Evolutionary conservation across 2,888 invertebrate species (phyloP).

Genomic region (Melangyna quadrimaculata): DNA sequence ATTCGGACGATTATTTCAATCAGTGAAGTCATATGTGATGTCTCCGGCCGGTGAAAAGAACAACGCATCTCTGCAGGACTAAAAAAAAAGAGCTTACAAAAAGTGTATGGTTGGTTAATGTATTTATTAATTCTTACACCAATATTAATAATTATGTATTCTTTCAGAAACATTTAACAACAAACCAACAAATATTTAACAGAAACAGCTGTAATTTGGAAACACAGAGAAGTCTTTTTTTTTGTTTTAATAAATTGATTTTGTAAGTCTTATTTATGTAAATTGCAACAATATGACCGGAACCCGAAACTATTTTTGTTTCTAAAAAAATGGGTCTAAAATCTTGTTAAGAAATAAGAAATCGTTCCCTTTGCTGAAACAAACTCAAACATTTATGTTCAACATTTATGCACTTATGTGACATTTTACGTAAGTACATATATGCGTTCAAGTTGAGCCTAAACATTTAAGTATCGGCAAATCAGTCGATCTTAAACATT

Average conservation of each 20-base stretch:
- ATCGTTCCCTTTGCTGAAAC: neutral
- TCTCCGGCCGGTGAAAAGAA: conserved; percentile 47
- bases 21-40: conserved; percentile 64
- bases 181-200: neutral
- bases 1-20: conserved; percentile 60
- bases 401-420: neutral
- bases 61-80: conserved; percentile 39
- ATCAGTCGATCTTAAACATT: neutral
- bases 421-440: neutral
- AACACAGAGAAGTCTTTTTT: conserved; percentile 11
- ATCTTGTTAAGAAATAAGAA: neutral
- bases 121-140: neutral
- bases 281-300: neutral
- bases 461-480: neutral
- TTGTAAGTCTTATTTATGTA: conserved; percentile 6
- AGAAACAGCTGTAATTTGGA: neutral
- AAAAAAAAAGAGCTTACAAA: neutral
- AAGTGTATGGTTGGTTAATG: conserved; percentile 24
- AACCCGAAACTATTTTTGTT: neutral
- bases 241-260: neutral
- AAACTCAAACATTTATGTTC: neutral
- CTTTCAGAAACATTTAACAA: neutral
- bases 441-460: neutral
- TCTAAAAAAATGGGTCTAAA: neutral
- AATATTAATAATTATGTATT: neutral